Evolutionary conservation across 2,888 invertebrate species (phyloP).

Genomic region (Prenolepis imparis): DNA sequence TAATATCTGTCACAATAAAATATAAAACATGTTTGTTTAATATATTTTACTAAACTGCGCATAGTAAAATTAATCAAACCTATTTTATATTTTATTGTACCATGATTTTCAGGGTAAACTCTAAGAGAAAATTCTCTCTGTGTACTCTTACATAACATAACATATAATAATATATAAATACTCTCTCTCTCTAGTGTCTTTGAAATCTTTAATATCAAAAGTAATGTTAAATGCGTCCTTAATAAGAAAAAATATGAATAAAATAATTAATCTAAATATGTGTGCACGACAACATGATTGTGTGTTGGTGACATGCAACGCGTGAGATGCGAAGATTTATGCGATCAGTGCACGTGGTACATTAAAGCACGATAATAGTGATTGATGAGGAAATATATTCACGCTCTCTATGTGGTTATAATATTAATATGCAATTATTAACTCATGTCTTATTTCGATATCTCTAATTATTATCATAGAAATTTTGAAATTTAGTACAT

Average conservation of each 20-base stretch:
- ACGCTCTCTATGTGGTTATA: not conserved
- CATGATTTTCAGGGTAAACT: no score
- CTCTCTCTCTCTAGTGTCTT: not conserved
- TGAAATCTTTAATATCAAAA: not conserved
- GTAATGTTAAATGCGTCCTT: not conserved
- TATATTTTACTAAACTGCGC: no score
- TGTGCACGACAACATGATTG: not conserved
- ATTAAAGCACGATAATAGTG: slow-evolving; percentile 12
- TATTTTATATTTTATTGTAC: no score
- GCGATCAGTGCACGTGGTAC: not conserved
- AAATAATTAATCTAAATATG: not conserved
- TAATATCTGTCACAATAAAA: no score
- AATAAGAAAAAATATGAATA: not conserved
- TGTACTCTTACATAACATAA: not conserved
- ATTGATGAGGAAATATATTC: not conserved
- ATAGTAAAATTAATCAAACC: no score
- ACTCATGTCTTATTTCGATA: not conserved
- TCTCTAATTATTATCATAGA: not conserved
- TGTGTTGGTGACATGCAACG: not conserved
- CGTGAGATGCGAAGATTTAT: slow-evolving; percentile 5
- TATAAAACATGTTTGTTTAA: no score
- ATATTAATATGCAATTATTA: not conserved
- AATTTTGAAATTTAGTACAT: not conserved
- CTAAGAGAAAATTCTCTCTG: no score
- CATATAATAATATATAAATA: not conserved